phyloP scores from a whole-genome alignment of 2,888 invertebrate genomes.

The Yponomeuta malinellus region DNA sequence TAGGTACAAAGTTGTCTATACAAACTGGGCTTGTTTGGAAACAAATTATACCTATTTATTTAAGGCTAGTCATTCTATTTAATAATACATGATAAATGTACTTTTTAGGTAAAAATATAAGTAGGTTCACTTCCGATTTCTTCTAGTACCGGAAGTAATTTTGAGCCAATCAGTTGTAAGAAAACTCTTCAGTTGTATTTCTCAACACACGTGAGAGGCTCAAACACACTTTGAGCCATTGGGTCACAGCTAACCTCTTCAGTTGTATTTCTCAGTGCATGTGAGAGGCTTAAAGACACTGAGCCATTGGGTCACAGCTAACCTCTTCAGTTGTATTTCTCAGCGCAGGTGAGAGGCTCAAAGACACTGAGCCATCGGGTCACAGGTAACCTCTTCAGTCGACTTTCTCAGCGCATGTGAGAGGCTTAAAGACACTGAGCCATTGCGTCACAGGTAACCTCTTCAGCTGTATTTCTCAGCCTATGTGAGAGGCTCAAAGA shows the following conservation, averaged over 20 bases:
- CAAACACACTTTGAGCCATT: constrained; percentile 28
- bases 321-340: neutral
- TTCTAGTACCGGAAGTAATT: no score
- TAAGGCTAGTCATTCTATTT: no score
- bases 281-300: no score
- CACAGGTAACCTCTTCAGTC: neutral
- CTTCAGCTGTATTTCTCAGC: neutral
- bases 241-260: neutral
- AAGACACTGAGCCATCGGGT: constrained; percentile 26
- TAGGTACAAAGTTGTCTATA: no score
- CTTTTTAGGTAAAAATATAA: no score
- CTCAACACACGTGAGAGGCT: constrained; percentile 41
- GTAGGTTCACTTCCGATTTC: no score
- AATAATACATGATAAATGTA: no score
- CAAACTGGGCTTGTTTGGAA: no score
- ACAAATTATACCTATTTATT: no score
- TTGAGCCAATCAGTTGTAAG: constrained; percentile 25
- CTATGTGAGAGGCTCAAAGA: constrained; percentile 51
- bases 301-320: no score
- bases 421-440: constrained; percentile 33
- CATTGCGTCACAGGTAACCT: constrained; percentile 26
- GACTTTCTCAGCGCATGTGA: constrained; percentile 34
- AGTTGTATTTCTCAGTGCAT: no score
- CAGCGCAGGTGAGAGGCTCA: constrained; percentile 43
- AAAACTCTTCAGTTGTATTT: neutral